These are phyloP conservation scores for Percopsis transmontana DNA, from an alignment of 2,113 vertebrate species.

Conservation along the genomic window DNA sequence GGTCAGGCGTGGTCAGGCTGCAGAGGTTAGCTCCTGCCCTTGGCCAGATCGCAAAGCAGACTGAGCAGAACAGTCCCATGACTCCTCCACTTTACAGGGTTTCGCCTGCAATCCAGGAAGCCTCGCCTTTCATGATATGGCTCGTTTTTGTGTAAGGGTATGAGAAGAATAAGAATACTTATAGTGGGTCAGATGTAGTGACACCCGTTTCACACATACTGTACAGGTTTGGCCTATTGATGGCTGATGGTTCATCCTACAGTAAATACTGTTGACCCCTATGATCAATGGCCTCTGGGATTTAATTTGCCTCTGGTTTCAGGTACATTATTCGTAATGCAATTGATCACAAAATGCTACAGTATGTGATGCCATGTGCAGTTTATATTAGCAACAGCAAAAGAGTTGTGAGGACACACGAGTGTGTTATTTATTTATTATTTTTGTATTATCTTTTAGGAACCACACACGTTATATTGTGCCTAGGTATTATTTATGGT, in stretches of 20 bases:
- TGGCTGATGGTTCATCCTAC: constrained; percentile 14
- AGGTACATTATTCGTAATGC: not conserved
- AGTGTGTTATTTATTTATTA: not conserved
- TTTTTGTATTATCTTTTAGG: not conserved
- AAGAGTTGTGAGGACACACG: not conserved
- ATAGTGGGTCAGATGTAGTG: too few species aligned
- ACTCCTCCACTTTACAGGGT: constrained; percentile 44
- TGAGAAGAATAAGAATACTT: not conserved
- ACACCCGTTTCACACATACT: too few species aligned
- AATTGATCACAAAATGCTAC: not conserved
- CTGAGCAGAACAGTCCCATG: constrained; percentile 59
- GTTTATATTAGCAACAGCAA: not conserved
- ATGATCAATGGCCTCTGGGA: too few species aligned
- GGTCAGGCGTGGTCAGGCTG: constrained; percentile 31
- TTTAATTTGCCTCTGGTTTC: not conserved
- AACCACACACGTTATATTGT: not conserved
- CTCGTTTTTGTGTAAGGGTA: not conserved
- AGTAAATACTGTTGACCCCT: not conserved
- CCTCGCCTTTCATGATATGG: constrained; percentile 9
- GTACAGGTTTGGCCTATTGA: too few species aligned
- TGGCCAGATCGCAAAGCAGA: constrained; percentile 54
- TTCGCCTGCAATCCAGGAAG: constrained; percentile 22
- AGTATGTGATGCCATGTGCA: not conserved
- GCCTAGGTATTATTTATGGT: too few species aligned
- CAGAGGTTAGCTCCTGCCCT: constrained; percentile 23